Conservation (phyloP, 2,113 vertebrate species). For the Lipotes vexillifer region DNA sequence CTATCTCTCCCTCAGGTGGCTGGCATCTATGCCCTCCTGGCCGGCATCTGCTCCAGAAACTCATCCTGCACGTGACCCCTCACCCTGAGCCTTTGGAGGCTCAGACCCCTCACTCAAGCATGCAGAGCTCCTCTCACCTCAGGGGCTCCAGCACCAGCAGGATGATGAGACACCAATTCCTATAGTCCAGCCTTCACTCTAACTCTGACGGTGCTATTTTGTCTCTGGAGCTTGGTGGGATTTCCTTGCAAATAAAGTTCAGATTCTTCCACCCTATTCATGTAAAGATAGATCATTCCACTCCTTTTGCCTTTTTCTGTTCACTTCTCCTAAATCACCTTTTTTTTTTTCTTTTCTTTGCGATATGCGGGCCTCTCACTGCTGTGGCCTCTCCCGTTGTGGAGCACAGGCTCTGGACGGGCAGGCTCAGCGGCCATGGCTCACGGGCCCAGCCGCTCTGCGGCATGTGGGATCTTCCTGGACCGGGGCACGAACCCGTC, state of each 20-base stretch:
- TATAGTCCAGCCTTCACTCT: fast-evolving
- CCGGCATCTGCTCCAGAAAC: background rate
- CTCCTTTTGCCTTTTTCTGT: background rate
- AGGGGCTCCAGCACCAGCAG: fast-evolving
- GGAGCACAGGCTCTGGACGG: no score
- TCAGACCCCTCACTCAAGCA: no score
- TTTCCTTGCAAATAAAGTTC: background rate
- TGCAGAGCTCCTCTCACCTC: no score
- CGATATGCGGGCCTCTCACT: no score
- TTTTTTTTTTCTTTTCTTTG: background rate
- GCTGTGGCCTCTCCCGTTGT: no score
- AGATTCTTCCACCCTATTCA: fast-evolving
- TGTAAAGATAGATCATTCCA: background rate
- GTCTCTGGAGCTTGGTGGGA: background rate
- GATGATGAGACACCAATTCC: background rate
- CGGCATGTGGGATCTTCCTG: no score
- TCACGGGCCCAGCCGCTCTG: no score
- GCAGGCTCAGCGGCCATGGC: no score
- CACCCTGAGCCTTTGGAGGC: no score
- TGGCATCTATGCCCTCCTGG: background rate
- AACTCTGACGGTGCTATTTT: fast-evolving
- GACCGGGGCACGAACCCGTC: no score
- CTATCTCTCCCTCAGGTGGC: fast-evolving
- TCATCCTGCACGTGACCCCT: background rate
- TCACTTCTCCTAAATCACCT: background rate